These are phyloP conservation scores for Aradus depressus DNA, from an alignment of 2,888 invertebrate species.

Conservation along the genomic window DNA sequence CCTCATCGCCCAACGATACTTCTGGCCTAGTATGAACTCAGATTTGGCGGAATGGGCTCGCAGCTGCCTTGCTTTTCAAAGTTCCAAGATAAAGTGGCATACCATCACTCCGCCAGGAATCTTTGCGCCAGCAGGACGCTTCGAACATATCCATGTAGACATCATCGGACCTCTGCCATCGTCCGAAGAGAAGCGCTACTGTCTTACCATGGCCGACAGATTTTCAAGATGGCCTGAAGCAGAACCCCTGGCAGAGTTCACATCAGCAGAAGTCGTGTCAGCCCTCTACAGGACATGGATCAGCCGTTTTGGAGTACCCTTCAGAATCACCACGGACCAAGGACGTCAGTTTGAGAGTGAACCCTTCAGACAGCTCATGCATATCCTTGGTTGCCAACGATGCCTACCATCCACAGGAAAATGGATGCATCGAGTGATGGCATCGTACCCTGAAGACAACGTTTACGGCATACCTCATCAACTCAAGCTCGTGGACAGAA, in stretches of 20 bases:
- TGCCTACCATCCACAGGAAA: slow-evolving; percentile 16
- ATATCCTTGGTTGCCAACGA: no score
- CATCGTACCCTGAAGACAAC: slow-evolving; percentile 20
- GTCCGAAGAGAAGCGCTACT: slow-evolving; percentile 33
- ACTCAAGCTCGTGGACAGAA: slow-evolving; percentile 4
- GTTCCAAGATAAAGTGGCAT: neutral
- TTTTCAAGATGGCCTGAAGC: slow-evolving; percentile 37
- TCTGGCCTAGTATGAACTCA: neutral
- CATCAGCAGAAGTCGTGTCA: slow-evolving; percentile 35
- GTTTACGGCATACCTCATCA: slow-evolving; percentile 8
- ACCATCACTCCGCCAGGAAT: neutral
- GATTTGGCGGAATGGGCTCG: neutral
- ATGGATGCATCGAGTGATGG: slow-evolving; percentile 17
- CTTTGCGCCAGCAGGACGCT: neutral
- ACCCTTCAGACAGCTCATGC: no score
- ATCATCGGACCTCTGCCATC: no score
- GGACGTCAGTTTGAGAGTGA: slow-evolving; percentile 36
- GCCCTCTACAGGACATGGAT: slow-evolving; percentile 36
- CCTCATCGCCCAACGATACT: neutral
- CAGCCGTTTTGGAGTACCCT: slow-evolving; percentile 36
- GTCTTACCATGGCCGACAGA: slow-evolving; percentile 34
- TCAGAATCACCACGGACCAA: slow-evolving; percentile 34
- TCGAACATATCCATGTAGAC: no score
- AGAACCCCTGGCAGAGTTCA: slow-evolving; percentile 34
- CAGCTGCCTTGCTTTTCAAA: neutral